Base-by-base conservation (phyloP, 2,797 vertebrate genomes). In the Rhyacichthys aspro region DNA sequence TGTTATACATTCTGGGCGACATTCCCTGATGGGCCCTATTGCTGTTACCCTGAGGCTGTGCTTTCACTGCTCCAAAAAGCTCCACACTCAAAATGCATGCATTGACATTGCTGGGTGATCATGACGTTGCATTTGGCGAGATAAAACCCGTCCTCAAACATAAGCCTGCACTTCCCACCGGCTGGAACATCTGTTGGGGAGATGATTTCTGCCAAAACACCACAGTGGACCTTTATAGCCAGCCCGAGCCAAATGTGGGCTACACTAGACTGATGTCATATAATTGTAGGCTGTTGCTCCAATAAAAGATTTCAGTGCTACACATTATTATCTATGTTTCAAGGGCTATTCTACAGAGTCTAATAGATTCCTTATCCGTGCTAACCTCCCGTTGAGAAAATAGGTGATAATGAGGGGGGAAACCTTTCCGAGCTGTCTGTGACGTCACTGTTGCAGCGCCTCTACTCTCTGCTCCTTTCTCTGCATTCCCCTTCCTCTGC, bases 21-120 rank as follows among this genome's bases (percentile, higher is more conserved):
- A 79, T 73, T 87, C 86, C 87, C 83, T 74, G 66, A 18, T 23
- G 68, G 84, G 58, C 49, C n/a, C 53, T 58, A 58, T 62, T 44
- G 32, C 69, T 34, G 55, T 65, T 70, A 67, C 70, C 84, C 75
- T 39, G 62, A 86, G 78, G 85, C 77, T 74, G 45, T 46, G 68
- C 70, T 79, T 77, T 76, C 80, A 89, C 82, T 84, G 79, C 76
- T 81, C 69, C 65, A 49, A 50, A 77, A 70, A 70, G 44, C 69
- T 52, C 62, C 63, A 60, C 32, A 58, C 36, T 18, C 47, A 19
- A 57, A 48, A 45, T 54, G 33, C 32, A 60, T 14, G 47, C 58
- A 52, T 47, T 15, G 42, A 70, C 65, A 58, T 11, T 18, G 42
- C 61, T 14, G 42, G 60, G 55, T 6, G 16, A 48, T 37, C 32